Evolutionary conservation across 2,113 vertebrate species (phyloP), one percentile per base, ranked within the genome.

Genomic region (Pithys albifrons): DNA sequence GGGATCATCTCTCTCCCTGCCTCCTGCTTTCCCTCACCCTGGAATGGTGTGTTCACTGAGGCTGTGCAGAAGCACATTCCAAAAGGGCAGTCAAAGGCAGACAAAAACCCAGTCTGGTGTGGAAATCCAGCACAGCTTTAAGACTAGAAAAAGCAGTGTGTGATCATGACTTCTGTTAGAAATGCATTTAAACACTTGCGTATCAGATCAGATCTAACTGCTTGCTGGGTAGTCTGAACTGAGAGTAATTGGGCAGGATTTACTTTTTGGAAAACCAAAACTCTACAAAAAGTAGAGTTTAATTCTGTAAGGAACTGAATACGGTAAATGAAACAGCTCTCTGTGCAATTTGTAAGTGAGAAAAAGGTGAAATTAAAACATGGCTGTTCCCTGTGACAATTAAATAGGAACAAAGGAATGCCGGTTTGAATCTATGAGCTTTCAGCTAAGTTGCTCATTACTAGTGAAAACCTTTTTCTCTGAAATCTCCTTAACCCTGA

Each of bases 281-380:
- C 39, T 39, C 39, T 39, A 39, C 39, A 39, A 39, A 39, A 39
- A 39, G 37, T 75, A 43, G 87, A 78, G 88, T 58, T 89, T 82
- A 66, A 45, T 93, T 91, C 54, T 71, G 37, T 65, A 82, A 75
- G 52, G 66, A 77, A 41, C 37, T 86, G 81, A 93, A 55, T 71
- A 85, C 43, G n/a, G 25, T 55, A 81, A 82, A 87, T 55, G 43
- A 93, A 89, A 75, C 55, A 59, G 43, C 66, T 93, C 88, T 89
- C 73, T 82, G 19, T 89, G 43, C 77, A 87, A 72, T 89, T 89
- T 78, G 33, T 82, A 95, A 82, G 82, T 78, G 59, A 94, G 52
- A 35, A 87, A 89, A 78, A 85, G 45, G 45, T 85, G 85, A 64
- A 81, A 93, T 67, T 72, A 81, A 96, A 94, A 79, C 29, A 52